Base-by-base conservation (phyloP, 2,888 invertebrate genomes). In the Timandra comae region DNA sequence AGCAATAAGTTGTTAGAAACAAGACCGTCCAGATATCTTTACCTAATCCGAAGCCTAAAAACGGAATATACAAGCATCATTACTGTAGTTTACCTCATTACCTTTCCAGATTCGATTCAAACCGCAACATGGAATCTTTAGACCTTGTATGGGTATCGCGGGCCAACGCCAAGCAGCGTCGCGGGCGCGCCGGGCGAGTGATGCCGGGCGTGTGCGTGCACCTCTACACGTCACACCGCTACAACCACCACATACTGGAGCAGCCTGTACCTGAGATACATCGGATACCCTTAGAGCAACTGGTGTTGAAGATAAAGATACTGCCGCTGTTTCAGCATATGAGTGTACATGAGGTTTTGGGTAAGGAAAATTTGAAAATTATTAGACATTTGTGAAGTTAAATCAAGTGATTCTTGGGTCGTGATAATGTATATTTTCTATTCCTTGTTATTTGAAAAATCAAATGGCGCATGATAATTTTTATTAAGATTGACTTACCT, bases 221-320 rank as follows among this genome's bases (percentile, higher is more conserved):
- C 60, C 79, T 98, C 29, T 97, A 93, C 69, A 95, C 96, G 0
- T 88, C 90, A 1, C 90, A 92, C 47, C 87, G 92, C 24, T 92
- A 88, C 62, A 68, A 80, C 16, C 69, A 92, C 46, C 89, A 92
- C 37, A 78, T 96, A 42, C 61, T 90, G 3, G 87, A 89, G 1
- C 94, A 94, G 54, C 94, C 94, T 0, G 88, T 93, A 28, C 96
- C 98, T 0, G 98, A 98, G 80, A 94, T 98, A 61, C 92, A 96
- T 38, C 79, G 97, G 44, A 91, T 95, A 35, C 96, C 98, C 1
- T 81, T 98, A 12, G 96, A 97, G 68, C 94, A 95, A 57, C 63
- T 94, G 30, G 74, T 95, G 21, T 59, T 95, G 48, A 90, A 93
- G 52, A 90, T 94, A 30, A 93, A 93, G 77, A 90, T 93, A 29